Evolutionary conservation across 2,113 vertebrate species (phyloP), one percentile per base, ranked within the genome.

Genomic region (Silurus meridionalis): DNA sequence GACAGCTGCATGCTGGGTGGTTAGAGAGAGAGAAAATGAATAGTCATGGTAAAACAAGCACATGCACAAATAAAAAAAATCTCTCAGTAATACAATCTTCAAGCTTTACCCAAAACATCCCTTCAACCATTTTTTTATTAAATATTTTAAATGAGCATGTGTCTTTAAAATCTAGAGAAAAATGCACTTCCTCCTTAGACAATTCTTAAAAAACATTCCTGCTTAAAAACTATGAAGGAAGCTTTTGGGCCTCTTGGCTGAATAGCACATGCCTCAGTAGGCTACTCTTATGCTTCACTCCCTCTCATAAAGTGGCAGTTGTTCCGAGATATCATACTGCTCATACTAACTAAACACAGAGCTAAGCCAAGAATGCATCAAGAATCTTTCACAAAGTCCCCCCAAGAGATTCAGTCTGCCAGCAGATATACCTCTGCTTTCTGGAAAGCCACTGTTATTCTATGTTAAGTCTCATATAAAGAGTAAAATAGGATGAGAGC

Each of bases 321-420:
- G 87, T 79, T 88, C 87, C 25, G 37, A 83, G 72, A 82, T 77
- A 60, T 88, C 87, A 85, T 52, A 23, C 55, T 71, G 23, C n/a
- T 7, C 23, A 80, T 75, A 53, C 50, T 63, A 69, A 23, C 63
- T 64, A 87, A 83, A 87, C 81, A 80, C 60, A 82, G 60, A 48
- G 60, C 37, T 64, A 60, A 50, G 80, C 37, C 80, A 82, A 82
- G 72, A 77, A 84, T 84, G 83, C 69, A 77, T 84, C 83, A 74
- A 75, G 57, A 23, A 63, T 23, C 72, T 37, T 84, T 50, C 55
- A 84, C 46, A 52, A 75, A 55, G 23, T 11, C 58, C 48, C 37
- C 83, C 69, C 37, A 9, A 53, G 46, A 84, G 71, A 6, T 84
- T 28, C 72, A 37, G 37, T 37, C 23, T 58, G 46, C 46, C 58